Evolutionary conservation across 2,888 invertebrate species (phyloP).

Genomic region (Euplagia quadripunctaria): DNA sequence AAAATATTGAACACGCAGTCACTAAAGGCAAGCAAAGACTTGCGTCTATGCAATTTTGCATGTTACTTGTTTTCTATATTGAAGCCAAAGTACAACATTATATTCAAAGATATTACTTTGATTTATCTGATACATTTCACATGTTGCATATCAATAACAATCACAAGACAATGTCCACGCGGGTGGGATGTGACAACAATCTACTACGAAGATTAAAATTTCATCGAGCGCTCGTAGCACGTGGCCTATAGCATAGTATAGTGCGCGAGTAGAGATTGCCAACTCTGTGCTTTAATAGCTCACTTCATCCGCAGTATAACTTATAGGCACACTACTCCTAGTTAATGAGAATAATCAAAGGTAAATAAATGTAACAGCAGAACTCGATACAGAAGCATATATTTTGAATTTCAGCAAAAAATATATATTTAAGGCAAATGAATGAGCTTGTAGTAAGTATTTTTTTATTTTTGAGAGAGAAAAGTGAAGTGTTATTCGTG

Average conservation of each 20-base stretch:
- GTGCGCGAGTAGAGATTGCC: slow-evolving; percentile 60
- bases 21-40: background rate
- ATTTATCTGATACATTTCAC: slow-evolving; percentile 1
- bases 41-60: background rate
- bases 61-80: background rate
- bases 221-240: slow-evolving; percentile 56
- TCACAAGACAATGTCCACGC: slow-evolving; percentile 18
- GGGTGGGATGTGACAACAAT: slow-evolving; percentile 32
- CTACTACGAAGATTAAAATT: slow-evolving; percentile 42
- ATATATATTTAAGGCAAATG: too few relatives aligned
- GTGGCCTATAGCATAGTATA: slow-evolving; percentile 71
- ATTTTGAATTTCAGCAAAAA: slow-evolving; percentile 55
- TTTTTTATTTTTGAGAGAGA: too few relatives aligned
- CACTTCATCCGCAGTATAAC: slow-evolving; percentile 67
- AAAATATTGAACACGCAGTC: background rate
- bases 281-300: slow-evolving; percentile 76
- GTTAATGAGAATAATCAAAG: slow-evolving; percentile 49
- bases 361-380: slow-evolving; percentile 67
- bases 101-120: background rate
- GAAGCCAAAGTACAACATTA: background rate
- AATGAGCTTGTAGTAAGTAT: background rate
- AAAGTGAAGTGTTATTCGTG: background rate
- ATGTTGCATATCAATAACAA: slow-evolving; percentile 17
- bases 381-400: slow-evolving; percentile 58
- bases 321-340: slow-evolving; percentile 16